A percentile compares a stretch with the other conserved stretches of the same genome.
These are phyloP conservation scores for Phaethornis superciliosus DNA, from an alignment of 2,113 vertebrate genomes.

Conservation along the genomic window DNA sequence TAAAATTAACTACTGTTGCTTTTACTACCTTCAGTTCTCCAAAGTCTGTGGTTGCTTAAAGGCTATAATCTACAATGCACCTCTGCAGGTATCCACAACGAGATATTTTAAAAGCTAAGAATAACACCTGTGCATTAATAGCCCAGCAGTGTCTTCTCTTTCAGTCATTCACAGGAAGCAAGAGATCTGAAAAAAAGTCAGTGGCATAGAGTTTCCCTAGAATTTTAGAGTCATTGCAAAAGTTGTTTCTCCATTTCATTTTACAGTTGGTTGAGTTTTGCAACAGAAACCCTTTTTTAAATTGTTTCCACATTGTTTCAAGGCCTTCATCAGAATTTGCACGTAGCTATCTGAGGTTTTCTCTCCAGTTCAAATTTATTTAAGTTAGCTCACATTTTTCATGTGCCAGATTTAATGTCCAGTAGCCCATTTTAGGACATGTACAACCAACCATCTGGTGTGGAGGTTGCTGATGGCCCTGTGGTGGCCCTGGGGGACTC, in stretches of 20 bases:
- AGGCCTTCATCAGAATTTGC: neutral
- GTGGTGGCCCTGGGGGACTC: neutral
- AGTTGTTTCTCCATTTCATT: neutral
- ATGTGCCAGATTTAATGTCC: neutral
- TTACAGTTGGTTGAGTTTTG: rapidly evolving
- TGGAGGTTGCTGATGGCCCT: neutral
- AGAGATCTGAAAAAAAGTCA: neutral
- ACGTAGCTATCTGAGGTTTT: neutral
- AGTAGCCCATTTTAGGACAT: neutral
- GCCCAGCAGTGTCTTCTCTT: neutral
- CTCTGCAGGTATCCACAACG: neutral
- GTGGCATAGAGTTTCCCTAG: neutral
- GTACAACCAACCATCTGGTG: rapidly evolving
- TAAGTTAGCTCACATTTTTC: neutral
- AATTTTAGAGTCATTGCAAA: neutral
- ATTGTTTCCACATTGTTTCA: neutral
- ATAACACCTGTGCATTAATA: neutral
- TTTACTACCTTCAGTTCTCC: neutral
- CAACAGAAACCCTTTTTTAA: neutral
- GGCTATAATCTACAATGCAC: neutral
- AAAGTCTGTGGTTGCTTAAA: neutral
- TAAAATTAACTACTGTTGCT: neutral
- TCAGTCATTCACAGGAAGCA: neutral
- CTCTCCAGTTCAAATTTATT: neutral
- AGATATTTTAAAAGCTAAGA: neutral